Evolutionary conservation across 2,888 invertebrate genomes (phyloP).

Genomic region (Margaritifera margaritifera): DNA sequence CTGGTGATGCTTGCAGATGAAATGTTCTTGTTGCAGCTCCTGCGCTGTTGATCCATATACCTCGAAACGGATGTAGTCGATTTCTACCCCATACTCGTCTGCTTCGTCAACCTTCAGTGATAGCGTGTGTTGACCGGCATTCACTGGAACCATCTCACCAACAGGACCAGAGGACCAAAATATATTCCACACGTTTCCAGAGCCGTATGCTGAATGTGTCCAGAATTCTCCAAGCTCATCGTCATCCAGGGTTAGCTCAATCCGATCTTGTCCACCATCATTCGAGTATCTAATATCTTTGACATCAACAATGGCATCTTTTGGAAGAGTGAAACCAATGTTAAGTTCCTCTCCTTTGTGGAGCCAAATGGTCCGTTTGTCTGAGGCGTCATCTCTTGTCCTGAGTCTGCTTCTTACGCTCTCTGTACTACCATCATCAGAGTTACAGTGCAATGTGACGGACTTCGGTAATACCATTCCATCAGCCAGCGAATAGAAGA

Average conservation of each 20-base stretch:
- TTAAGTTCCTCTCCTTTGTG: slow-evolving; percentile 34
- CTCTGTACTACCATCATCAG: slow-evolving; percentile 13
- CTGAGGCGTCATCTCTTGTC: slow-evolving; percentile 28
- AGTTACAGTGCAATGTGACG: too few relatives aligned
- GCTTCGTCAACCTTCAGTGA: slow-evolving; percentile 23
- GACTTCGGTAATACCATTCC: too few relatives aligned
- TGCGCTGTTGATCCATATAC: slow-evolving; percentile 26
- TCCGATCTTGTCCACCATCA: slow-evolving; percentile 35
- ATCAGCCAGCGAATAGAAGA: too few relatives aligned
- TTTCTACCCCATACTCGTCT: slow-evolving; percentile 38
- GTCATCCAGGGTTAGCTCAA: slow-evolving; percentile 26
- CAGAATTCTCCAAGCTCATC: slow-evolving; percentile 25
- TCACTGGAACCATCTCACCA: slow-evolving; percentile 17
- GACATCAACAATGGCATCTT: slow-evolving; percentile 21
- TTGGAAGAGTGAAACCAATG: slow-evolving; percentile 30
- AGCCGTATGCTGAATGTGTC: slow-evolving; percentile 19
- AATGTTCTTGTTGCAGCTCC: slow-evolving; percentile 22
- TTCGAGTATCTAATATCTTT: slow-evolving; percentile 37
- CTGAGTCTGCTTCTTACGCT: slow-evolving; percentile 30
- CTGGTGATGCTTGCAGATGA: slow-evolving; percentile 23
- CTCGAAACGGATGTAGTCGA: slow-evolving; percentile 39
- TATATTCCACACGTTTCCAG: slow-evolving; percentile 37
- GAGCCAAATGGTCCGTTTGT: slow-evolving; percentile 36
- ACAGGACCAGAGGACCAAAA: slow-evolving; percentile 36
- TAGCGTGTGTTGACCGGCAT: slow-evolving; percentile 25